Conservation (phyloP, 2,113 vertebrate genomes). For the Panurus biarmicus region DNA sequence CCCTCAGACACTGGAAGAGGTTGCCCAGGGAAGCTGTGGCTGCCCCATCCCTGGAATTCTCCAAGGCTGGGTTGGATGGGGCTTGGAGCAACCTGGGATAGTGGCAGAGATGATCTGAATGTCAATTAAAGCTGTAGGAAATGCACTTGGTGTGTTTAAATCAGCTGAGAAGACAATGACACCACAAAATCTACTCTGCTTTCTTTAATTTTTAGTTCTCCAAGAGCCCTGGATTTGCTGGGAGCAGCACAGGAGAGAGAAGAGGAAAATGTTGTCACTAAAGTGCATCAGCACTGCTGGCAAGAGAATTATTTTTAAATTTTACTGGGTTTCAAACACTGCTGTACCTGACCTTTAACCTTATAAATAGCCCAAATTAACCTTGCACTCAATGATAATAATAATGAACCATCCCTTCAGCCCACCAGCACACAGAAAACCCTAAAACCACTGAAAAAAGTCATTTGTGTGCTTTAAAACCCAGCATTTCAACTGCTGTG, state of each 20-base stretch:
- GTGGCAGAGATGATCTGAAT: background rate
- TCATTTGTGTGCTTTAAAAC: background rate
- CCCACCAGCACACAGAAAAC: background rate
- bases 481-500: background rate
- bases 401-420: background rate
- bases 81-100: background rate
- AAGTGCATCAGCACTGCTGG: background rate
- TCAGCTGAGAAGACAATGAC: background rate
- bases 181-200: background rate
- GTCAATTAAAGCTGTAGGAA: fast-evolving
- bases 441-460: background rate
- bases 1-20: background rate
- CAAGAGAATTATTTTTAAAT: background rate
- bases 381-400: background rate
- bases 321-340: background rate
- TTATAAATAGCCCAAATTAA: background rate
- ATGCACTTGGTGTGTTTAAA: background rate
- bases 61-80: background rate
- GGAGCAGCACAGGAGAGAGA: background rate
- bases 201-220: background rate
- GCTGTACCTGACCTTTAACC: background rate
- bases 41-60: background rate
- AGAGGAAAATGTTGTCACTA: background rate
- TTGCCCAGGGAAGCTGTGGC: background rate
- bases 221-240: background rate